Evolutionary conservation across 2,888 invertebrate genomes (phyloP), one percentile per base, ranked within the genome.

Genomic region (Ectobius pallidus): DNA sequence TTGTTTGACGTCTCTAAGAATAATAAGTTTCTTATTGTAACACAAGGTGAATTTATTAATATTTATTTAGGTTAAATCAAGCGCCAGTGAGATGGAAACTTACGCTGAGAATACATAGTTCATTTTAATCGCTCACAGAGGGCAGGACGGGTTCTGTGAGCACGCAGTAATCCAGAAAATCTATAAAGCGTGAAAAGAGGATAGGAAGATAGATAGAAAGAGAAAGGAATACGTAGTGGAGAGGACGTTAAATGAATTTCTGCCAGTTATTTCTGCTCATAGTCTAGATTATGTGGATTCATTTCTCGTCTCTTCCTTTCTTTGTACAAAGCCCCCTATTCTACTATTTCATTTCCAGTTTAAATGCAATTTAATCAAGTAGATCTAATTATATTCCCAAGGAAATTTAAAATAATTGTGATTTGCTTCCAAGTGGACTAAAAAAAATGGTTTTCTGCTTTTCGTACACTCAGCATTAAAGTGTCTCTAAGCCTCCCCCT

Each of bases 301-400:
- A 22, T 27, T 22, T 2, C 20, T 22, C 11, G 27, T 6, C 55
- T n/a, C n/a, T n/a, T n/a, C n/a, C n/a, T n/a, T n/a, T n/a, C n/a
- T 55, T 55, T 55, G 27, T 27, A 18, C 22, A 27, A 55, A 55
- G 22, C 55, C 55, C 3, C 55, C 55, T 49, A 49, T 49, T 49
- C 7, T 49, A 49, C 55, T 55, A 27, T 27, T 55, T 55, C 55
- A 55, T 27, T 55, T 55, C 11, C 16, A 27, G 25, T 1, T 55
- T 2, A 22, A 55, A 55, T 55, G 27, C 22, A 55, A 55, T 27
- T 9, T 25, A 55, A 55, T 27, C 7, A 65, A 25, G 42, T 4
- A 25, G 44, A 42, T 44, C n/a, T 44, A 14, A 44, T 22, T 39
- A 44, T 44, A 42, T 25, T 25, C 25, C 0, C 22, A 18, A 44